Base-by-base conservation (phyloP, 2,113 vertebrate genomes). In the Hypomesus transpacificus region DNA sequence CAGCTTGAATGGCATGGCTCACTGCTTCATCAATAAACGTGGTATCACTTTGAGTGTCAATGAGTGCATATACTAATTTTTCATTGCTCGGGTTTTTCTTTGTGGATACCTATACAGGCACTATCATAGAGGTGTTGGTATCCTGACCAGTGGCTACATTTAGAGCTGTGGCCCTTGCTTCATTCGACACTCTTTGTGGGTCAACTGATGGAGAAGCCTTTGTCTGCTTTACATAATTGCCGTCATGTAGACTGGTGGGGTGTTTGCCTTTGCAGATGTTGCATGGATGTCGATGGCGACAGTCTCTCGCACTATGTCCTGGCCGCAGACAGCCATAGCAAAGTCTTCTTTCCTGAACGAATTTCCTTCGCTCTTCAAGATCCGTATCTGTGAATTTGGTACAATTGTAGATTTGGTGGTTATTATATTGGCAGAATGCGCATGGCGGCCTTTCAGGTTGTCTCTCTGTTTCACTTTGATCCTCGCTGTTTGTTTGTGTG, bases 91-190 rank as follows among this genome's bases (percentile, higher is more conserved):
- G 34, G 24, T 24, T 24, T 24, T 71, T 57, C 0, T 6, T 68
- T 1, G 61, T 66, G 1, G 76, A 78, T 0, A 74, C 57, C 71
- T 71, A 78, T 5, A 74, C 71, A 57, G 59, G 76, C 4, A 74
- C 67, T 1, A 78, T 68, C 67, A 70, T 74, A 24, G 24, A 24
- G 24, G 24, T 24, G 24, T 24, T 24, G 24, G 24, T 24, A 24
- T 24, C 2, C 24, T 24, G 24, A 24, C 24, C 24, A 24, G 24
- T 24, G 24, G 24, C 24, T 24, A 24, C 24, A 24, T 24, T 24
- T 24, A 24, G 24, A 24, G 24, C 24, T 24, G 24, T 24, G 24
- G 24, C 24, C 24, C 24, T 24, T 24, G 24, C 24, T 24, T 24
- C 24, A 24, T 24, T 24, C 24, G 24, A 24, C 24, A 24, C 24